phyloP scores from a whole-genome alignment of 2,888 invertebrate genomes.

The Agrotis exclamationis region DNA sequence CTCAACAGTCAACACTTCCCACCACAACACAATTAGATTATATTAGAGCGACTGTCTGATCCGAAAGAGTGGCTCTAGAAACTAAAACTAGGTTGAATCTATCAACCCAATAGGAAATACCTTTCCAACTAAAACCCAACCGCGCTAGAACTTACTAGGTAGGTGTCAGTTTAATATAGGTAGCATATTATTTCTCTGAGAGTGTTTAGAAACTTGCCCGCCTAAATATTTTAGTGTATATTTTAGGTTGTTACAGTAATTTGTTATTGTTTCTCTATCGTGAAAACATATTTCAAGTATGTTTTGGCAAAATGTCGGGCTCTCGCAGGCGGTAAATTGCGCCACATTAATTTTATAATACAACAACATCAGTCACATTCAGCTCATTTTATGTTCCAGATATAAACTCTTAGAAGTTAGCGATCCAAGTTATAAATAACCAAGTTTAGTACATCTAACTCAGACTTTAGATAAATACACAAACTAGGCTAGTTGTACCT shows the following conservation, averaged over 20 bases:
- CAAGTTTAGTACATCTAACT: slow-evolving; percentile 45
- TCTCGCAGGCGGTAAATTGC: slow-evolving; percentile 56
- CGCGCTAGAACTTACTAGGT: background rate
- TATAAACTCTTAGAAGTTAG: slow-evolving; percentile 63
- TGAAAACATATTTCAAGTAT: slow-evolving; percentile 52
- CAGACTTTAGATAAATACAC: slow-evolving; percentile 60
- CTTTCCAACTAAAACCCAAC: background rate
- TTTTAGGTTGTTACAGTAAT: slow-evolving; percentile 43
- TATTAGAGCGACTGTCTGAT: background rate
- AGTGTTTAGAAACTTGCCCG: slow-evolving; percentile 38
- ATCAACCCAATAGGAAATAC: background rate
- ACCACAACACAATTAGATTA: no score
- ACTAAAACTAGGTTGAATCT: background rate
- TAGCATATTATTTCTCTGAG: slow-evolving; percentile 40
- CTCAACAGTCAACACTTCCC: background rate
- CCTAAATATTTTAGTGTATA: slow-evolving; percentile 45
- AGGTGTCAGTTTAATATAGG: slow-evolving; percentile 38
- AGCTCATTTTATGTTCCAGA: slow-evolving; percentile 58
- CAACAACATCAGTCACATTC: slow-evolving; percentile 62
- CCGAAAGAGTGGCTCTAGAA: slow-evolving; percentile 1
- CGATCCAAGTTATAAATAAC: slow-evolving; percentile 57
- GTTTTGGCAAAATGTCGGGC: slow-evolving; percentile 58
- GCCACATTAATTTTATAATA: slow-evolving; percentile 64
- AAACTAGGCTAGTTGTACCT: slow-evolving; percentile 5
- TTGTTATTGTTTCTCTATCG: slow-evolving; percentile 58